Conservation (phyloP, 2,797 vertebrate genomes). For the Mormyrus proboscirostris region DNA sequence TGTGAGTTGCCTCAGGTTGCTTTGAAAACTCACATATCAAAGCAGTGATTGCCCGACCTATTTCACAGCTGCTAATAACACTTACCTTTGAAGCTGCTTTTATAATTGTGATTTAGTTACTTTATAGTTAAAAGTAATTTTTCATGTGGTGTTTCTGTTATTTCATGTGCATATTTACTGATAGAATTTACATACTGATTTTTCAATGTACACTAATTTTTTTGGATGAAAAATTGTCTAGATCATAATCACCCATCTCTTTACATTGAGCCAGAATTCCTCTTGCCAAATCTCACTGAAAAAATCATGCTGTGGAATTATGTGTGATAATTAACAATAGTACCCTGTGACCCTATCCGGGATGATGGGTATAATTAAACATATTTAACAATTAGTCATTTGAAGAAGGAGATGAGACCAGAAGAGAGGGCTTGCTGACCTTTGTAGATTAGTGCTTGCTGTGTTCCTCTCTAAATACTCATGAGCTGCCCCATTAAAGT, state of each 20-base stretch:
- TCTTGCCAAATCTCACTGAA: neutral
- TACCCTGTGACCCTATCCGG: neutral
- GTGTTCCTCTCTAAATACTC: neutral
- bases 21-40: neutral
- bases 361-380: neutral
- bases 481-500: neutral
- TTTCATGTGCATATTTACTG: neutral
- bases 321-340: neutral
- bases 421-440: neutral
- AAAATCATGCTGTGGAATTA: neutral
- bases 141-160: neutral
- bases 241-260: neutral
- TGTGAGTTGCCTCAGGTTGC: neutral
- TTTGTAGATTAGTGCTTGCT: neutral
- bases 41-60: neutral
- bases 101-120: neutral
- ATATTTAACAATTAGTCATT: conserved; percentile 9
- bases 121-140: neutral
- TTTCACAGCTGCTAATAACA: neutral
- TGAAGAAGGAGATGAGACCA: neutral
- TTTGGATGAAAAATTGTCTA: neutral
- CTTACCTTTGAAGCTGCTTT: neutral
- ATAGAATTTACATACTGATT: neutral
- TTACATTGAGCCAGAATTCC: neutral
- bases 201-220: neutral